Conservation (phyloP, 1,140 invertebrate genomes). For the Drosophila biarmipes region DNA sequence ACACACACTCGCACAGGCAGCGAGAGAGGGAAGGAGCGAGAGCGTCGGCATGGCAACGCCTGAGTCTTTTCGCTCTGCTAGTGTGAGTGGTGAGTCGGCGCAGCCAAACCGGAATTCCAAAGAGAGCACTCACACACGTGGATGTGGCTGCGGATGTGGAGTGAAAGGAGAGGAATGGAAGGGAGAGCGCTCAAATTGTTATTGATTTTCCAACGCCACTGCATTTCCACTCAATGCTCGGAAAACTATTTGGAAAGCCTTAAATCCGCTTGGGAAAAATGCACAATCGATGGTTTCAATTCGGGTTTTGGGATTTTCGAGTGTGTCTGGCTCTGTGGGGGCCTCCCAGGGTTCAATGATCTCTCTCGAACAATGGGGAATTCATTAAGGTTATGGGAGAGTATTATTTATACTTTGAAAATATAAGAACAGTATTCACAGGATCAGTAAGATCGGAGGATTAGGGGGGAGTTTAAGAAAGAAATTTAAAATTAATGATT, state of each 20-base stretch:
- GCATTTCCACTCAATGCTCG: constrained; percentile 56
- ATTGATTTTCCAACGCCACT: constrained; percentile 71
- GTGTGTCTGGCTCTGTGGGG: constrained; percentile 30
- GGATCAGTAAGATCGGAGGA: background rate
- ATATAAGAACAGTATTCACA: background rate
- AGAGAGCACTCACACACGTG: constrained; percentile 23
- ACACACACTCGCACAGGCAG: constrained; percentile 11
- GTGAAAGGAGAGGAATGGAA: background rate
- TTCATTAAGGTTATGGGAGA: constrained; percentile 1
- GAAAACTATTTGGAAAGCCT: constrained; percentile 39
- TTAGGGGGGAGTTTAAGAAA: no score
- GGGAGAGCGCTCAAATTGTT: constrained; percentile 29
- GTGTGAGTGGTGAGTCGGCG: constrained; percentile 67
- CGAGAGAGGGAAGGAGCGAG: constrained; percentile 10
- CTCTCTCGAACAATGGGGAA: constrained; percentile 1
- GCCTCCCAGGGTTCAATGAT: constrained; percentile 37
- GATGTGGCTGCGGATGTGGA: background rate
- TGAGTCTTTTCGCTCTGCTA: background rate
- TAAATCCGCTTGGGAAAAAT: constrained; percentile 41
- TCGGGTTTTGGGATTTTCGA: constrained; percentile 26
- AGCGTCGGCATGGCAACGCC: constrained; percentile 68
- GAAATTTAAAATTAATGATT: no score
- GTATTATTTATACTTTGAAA: background rate
- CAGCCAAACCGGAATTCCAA: constrained; percentile 66
- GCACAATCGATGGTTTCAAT: constrained; percentile 25